Evolutionary conservation across 2,888 invertebrate species (phyloP).

Genomic region (Magallana nippona): DNA sequence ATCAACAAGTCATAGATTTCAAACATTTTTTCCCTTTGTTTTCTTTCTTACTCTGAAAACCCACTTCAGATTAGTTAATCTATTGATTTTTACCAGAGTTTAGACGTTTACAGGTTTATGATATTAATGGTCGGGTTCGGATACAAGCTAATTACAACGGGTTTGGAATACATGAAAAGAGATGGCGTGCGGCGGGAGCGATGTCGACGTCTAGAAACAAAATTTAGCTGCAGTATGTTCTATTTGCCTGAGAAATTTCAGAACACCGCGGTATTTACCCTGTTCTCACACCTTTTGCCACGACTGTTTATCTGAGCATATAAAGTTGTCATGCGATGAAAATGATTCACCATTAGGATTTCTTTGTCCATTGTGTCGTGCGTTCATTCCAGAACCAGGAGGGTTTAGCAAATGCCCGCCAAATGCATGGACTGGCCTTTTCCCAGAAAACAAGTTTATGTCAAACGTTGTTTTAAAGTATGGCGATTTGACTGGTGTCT

Average conservation of each 20-base stretch:
- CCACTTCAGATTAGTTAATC: no score
- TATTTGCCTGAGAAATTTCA: not conserved
- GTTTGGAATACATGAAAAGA: no score
- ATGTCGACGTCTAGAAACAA: no score
- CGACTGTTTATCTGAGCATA: not conserved
- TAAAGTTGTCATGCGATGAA: not conserved
- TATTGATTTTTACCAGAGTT: no score
- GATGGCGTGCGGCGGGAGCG: no score
- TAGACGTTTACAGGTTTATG: no score
- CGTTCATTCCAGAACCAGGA: not conserved
- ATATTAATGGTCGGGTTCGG: no score
- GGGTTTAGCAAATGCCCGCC: not conserved
- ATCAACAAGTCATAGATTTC: no score
- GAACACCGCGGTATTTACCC: not conserved
- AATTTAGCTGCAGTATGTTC: not conserved
- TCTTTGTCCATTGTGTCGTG: not conserved
- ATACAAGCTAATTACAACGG: no score
- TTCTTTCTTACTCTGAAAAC: no score
- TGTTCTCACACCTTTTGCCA: slow-evolving; percentile 5
- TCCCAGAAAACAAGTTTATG: not conserved
- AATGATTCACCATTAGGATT: not conserved
- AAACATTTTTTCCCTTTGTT: no score
- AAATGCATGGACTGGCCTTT: not conserved
- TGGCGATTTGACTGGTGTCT: not conserved
- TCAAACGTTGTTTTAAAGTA: not conserved